A percentile compares a stretch with the other conserved stretches of the same genome.
phyloP scores from a whole-genome alignment of 2,797 vertebrate genomes.

The Arvicola amphibius region DNA sequence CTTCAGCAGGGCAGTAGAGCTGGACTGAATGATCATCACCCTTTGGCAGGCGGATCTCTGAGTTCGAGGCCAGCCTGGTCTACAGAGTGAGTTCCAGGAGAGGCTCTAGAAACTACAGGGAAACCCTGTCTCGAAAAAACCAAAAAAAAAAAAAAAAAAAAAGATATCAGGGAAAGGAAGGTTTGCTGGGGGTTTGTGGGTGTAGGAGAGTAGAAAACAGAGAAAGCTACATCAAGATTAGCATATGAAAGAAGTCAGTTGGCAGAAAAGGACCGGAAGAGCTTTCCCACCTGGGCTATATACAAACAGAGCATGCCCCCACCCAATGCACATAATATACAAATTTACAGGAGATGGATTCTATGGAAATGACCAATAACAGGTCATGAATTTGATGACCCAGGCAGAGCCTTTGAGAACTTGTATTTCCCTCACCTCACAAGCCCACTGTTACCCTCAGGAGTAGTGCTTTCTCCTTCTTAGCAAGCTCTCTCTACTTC shows the following conservation, averaged over 20 bases:
- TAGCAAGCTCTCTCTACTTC: background rate
- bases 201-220: background rate
- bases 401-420: background rate
- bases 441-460: background rate
- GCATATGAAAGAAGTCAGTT: background rate
- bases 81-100: no score
- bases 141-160: no score
- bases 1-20: background rate
- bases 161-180: background rate
- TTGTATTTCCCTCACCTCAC: background rate
- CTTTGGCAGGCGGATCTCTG: no score
- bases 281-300: background rate
- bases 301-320: background rate
- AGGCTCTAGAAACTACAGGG: no score
- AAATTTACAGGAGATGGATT: background rate
- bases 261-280: background rate
- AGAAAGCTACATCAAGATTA: background rate
- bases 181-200: background rate
- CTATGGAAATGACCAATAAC: background rate
- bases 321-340: background rate
- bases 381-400: background rate
- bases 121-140: no score
- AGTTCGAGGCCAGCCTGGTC: no score
- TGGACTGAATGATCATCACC: background rate
- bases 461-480: background rate